Conservation (phyloP, 1,140 invertebrate genomes). For the Drosophila sp. region DNA sequence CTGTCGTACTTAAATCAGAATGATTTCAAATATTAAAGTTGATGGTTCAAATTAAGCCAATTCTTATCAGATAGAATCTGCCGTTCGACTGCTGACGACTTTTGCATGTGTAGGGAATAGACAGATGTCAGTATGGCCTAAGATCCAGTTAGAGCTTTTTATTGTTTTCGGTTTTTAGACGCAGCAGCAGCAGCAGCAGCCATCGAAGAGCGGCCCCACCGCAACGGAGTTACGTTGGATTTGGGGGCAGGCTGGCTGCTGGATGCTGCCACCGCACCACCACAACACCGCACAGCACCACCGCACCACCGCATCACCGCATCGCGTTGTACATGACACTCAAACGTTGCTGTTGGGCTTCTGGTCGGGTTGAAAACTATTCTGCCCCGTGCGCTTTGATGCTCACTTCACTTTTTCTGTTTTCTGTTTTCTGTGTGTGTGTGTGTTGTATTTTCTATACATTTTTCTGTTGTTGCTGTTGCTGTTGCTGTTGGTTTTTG, state of each 20-base stretch:
- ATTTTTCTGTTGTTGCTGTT: conserved; percentile 45
- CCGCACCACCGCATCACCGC: conserved; percentile 11
- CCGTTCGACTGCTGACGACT: neutral
- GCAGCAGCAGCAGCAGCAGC: conserved; percentile 65
- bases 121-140: neutral
- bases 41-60: neutral
- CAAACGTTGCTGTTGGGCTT: conserved; percentile 51
- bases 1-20: no score
- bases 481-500: conserved; percentile 49
- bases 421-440: no score
- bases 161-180: conserved; percentile 82
- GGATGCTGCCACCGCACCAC: conserved; percentile 25
- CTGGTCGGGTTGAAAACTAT: conserved; percentile 81
- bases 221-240: conserved; percentile 32
- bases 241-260: conserved; percentile 23
- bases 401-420: conserved; percentile 75
- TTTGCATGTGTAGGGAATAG: conserved; percentile 37
- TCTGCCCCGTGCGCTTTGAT: conserved; percentile 76
- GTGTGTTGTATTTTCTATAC: conserved; percentile 42
- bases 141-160: conserved; percentile 65
- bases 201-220: conserved; percentile 52
- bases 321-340: conserved; percentile 59
- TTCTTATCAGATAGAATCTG: neutral
- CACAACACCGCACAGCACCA: conserved; percentile 2
- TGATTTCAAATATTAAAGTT: no score